These are phyloP conservation scores for Drosophila carrolli DNA, from an alignment of 1,140 invertebrate species.

Conservation along the genomic window DNA sequence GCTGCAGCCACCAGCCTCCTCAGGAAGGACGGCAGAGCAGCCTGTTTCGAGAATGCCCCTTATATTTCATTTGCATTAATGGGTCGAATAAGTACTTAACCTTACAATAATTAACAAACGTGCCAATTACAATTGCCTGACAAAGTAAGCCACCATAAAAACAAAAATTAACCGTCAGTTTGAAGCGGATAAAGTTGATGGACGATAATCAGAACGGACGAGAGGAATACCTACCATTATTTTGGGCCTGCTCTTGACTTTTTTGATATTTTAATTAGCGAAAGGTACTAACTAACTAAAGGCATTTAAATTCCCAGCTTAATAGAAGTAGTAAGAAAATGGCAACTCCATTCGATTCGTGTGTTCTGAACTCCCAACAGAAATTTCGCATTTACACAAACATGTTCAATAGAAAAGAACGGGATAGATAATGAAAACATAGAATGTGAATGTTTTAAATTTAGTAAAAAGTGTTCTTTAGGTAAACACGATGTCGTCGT, in stretches of 20 bases:
- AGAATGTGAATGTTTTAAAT: neutral
- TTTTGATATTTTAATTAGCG: neutral
- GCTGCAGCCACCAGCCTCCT: neutral
- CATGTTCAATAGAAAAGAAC: neutral
- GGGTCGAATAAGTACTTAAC: conserved; percentile 15
- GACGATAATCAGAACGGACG: neutral
- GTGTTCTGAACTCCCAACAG: conserved; percentile 26
- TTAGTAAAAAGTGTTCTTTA: conserved; percentile 17
- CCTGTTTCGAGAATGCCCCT: neutral
- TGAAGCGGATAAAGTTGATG: neutral
- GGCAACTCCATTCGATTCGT: conserved; percentile 7
- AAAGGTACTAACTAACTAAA: neutral
- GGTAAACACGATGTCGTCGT: conserved; percentile 7
- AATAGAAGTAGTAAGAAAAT: neutral
- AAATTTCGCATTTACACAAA: conserved; percentile 1
- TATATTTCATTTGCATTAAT: conserved; percentile 10
- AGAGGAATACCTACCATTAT: neutral
- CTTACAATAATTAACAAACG: conserved; percentile 60
- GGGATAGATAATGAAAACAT: neutral
- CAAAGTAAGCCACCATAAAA: conserved; percentile 16
- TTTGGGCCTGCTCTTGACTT: neutral
- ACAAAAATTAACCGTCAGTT: conserved; percentile 14
- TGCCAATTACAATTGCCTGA: conserved; percentile 79
- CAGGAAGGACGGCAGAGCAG: neutral
- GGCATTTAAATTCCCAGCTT: neutral